Evolutionary conservation across 2,888 invertebrate genomes (phyloP).

Genomic region (Polietes domitor): DNA sequence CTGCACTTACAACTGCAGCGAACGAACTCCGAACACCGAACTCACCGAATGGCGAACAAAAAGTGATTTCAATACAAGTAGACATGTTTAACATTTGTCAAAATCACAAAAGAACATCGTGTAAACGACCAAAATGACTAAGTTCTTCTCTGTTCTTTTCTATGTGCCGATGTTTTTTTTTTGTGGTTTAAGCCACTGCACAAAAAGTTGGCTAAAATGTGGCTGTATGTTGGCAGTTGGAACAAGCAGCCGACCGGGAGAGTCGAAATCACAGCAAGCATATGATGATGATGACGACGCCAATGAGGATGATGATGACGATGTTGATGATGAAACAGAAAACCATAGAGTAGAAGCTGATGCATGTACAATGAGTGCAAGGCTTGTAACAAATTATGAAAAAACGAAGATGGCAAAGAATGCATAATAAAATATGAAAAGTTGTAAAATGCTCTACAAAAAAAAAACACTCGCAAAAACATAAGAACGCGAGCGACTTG

Average conservation of each 20-base stretch:
- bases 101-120: slow-evolving; percentile 68
- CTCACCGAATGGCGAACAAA: slow-evolving; percentile 27
- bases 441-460: slow-evolving; percentile 56
- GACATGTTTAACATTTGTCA: slow-evolving; percentile 68
- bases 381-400: slow-evolving; percentile 49
- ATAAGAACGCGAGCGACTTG: neutral
- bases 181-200: slow-evolving; percentile 53
- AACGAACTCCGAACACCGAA: slow-evolving; percentile 12
- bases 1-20: slow-evolving; percentile 36
- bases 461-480: slow-evolving; percentile 26
- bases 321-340: slow-evolving; percentile 14
- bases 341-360: slow-evolving; percentile 14
- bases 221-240: neutral
- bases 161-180: neutral
- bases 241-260: neutral
- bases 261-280: slow-evolving; percentile 51
- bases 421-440: slow-evolving; percentile 64
- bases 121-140: slow-evolving; percentile 65
- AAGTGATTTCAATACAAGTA: slow-evolving; percentile 67
- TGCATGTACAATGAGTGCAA: slow-evolving; percentile 33
- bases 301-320: neutral
- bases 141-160: neutral
- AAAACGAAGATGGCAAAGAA: slow-evolving; percentile 49
- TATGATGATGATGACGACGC: slow-evolving; percentile 23
- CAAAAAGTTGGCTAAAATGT: slow-evolving; percentile 39